Evolutionary conservation across 2,888 invertebrate species (phyloP), one percentile per base, ranked within the genome.

Genomic region (Papilio demoleus): DNA sequence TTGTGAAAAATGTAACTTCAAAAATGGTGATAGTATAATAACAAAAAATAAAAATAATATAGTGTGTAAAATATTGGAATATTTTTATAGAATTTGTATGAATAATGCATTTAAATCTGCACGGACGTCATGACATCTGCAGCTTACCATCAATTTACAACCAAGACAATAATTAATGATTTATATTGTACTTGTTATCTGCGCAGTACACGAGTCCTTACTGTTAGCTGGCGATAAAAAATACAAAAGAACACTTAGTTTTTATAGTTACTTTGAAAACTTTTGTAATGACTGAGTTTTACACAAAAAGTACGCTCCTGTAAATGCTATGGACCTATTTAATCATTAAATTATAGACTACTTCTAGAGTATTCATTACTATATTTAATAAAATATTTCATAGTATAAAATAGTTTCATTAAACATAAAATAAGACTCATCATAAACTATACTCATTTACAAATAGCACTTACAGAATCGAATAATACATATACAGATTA

Each of bases 211-310:
- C 53, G 17, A 31, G 53, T 56, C 31, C 31, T 56, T 0, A 27
- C 47, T 56, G 53, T 56, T 56, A 9, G 9, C 31, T 56, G 31
- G 53, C 27, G 17, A 56, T 56, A 56, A 56, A 56, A 56, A 56
- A 56, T 53, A 53, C 53, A 56, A 56, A 56, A 31, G 53, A 56
- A 56, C 53, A 27, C 27, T 50, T 27, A 50, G 9, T 56, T 56
- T 56, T 56, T 56, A 56, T 56, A 2, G 53, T 56, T 31, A 31
- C 53, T 31, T 56, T 56, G 53, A 56, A 56, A 31, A 56, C 31
- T 56, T n/a, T 17, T 17, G 31, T 56, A 50, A 27, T 27, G 17
- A 1, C 53, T 56, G 53, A 31, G 53, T 56, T 56, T 31, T 56
- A 27, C 31, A 56, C 53, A 56, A 56, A 56, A 56, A 56, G 8